Percentiles rank a stretch among this genome's conserved stretches.
These are phyloP conservation scores for Menidia beryllina DNA, from an alignment of 2,113 vertebrate species.

Conservation along the genomic window DNA sequence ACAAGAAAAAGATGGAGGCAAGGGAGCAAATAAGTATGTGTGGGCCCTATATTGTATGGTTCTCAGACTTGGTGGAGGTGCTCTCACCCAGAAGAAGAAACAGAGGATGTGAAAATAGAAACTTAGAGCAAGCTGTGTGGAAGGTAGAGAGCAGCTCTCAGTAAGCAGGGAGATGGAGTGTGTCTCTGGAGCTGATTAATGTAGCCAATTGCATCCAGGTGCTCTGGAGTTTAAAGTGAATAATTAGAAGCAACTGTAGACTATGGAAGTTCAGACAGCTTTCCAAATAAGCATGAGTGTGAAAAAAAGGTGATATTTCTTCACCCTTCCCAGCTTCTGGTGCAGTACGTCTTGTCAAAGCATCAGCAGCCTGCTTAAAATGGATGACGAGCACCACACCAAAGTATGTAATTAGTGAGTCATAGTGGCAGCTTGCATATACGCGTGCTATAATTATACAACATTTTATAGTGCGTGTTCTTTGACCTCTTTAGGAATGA, in stretches of 20 bases:
- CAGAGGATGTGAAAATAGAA: slow-evolving; percentile 18
- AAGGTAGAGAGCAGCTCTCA: slow-evolving; percentile 5
- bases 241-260: slow-evolving; percentile 19
- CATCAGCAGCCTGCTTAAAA: slow-evolving; percentile 22
- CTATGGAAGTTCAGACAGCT: background rate
- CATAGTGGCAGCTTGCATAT: slow-evolving; percentile 18
- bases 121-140: slow-evolving; percentile 7
- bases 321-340: background rate
- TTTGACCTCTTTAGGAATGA: slow-evolving; percentile 19
- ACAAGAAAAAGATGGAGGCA: slow-evolving; percentile 4
- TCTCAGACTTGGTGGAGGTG: background rate
- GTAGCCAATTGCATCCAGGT: slow-evolving; percentile 26
- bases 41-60: slow-evolving; percentile 6
- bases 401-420: slow-evolving; percentile 45
- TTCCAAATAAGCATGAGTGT: background rate
- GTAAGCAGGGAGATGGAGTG: slow-evolving; percentile 15
- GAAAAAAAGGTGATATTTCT: background rate
- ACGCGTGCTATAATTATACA: slow-evolving; percentile 33
- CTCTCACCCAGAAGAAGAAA: slow-evolving; percentile 2
- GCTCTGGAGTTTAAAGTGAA: slow-evolving; percentile 37
- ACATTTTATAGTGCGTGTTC: slow-evolving; percentile 13
- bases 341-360: background rate
- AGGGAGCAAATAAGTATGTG: background rate
- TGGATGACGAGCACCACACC: background rate
- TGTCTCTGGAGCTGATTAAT: slow-evolving; percentile 41